These are phyloP conservation scores for Xanthia icteritia DNA, from an alignment of 2,888 invertebrate species.

Conservation along the genomic window DNA sequence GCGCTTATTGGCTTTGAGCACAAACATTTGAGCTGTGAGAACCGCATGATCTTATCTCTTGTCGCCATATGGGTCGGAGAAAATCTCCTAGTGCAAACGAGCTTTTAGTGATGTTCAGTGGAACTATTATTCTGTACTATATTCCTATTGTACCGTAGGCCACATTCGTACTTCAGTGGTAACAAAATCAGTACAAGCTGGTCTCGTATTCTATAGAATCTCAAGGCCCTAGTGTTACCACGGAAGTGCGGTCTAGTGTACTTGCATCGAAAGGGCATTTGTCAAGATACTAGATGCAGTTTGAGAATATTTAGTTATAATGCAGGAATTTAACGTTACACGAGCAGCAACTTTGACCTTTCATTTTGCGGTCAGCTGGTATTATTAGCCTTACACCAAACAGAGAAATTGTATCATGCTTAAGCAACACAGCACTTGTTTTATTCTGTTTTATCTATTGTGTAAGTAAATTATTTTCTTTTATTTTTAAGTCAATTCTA, in stretches of 20 bases:
- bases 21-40: slow-evolving; percentile 31
- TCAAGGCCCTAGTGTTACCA: background rate
- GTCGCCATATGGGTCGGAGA: slow-evolving; percentile 18
- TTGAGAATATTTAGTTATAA: background rate
- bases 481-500: background rate
- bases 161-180: no score
- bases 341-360: background rate
- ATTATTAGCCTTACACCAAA: background rate
- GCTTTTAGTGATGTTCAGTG: slow-evolving; percentile 28
- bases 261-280: background rate
- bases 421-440: background rate
- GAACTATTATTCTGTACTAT: background rate
- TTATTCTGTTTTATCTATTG: background rate
- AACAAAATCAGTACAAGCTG: background rate
- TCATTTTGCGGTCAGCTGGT: background rate
- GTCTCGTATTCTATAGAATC: background rate
- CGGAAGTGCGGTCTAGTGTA: background rate
- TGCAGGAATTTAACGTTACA: background rate
- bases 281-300: background rate
- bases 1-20: slow-evolving; percentile 29
- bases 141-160: background rate
- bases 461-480: no score
- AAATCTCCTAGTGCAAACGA: slow-evolving; percentile 44
- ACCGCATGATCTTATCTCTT: slow-evolving; percentile 49
- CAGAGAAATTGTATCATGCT: no score